Evolutionary conservation across 2,888 invertebrate species (phyloP).

Genomic region (Baccha elongata): DNA sequence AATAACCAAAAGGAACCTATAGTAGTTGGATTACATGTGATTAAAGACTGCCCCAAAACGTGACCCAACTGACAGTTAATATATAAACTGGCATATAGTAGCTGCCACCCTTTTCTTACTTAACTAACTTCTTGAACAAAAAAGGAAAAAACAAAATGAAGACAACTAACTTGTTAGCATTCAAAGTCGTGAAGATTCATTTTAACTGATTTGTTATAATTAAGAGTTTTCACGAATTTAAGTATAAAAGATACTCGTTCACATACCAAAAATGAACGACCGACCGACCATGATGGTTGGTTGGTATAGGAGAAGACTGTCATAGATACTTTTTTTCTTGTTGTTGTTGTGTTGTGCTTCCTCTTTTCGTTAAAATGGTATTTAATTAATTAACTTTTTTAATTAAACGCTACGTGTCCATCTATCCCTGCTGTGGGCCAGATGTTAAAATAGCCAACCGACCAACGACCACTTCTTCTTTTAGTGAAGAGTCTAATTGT

Average conservation of each 20-base stretch:
- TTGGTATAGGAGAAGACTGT: neutral
- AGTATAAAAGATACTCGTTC: slow-evolving; percentile 1
- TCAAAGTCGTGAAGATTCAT: slow-evolving; percentile 59
- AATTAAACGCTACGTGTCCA: slow-evolving; percentile 61
- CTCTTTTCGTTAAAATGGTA: slow-evolving; percentile 14
- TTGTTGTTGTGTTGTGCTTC: slow-evolving; percentile 3
- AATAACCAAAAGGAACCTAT: slow-evolving; percentile 4
- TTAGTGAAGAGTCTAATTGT: slow-evolving; percentile 35
- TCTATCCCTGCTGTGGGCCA: slow-evolving; percentile 20
- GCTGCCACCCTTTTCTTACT: slow-evolving; percentile 32
- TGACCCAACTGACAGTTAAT: slow-evolving; percentile 48
- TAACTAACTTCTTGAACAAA: neutral
- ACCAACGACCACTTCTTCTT: slow-evolving; percentile 3
- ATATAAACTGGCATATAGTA: slow-evolving; percentile 47
- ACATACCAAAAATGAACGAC: neutral
- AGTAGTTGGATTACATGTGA: slow-evolving; percentile 12
- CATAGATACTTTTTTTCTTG: slow-evolving; percentile 13
- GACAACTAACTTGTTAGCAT: slow-evolving; percentile 23
- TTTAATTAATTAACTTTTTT: slow-evolving; percentile 67
- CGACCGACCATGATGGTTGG: neutral
- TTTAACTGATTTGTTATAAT: slow-evolving; percentile 62
- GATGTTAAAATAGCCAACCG: slow-evolving; percentile 4
- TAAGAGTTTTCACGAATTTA: slow-evolving; percentile 61
- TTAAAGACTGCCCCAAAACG: slow-evolving; percentile 23
- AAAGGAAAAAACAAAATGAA: neutral